phyloP scores from a whole-genome alignment of 2,113 vertebrate species.

The Dicentrarchus labrax region DNA sequence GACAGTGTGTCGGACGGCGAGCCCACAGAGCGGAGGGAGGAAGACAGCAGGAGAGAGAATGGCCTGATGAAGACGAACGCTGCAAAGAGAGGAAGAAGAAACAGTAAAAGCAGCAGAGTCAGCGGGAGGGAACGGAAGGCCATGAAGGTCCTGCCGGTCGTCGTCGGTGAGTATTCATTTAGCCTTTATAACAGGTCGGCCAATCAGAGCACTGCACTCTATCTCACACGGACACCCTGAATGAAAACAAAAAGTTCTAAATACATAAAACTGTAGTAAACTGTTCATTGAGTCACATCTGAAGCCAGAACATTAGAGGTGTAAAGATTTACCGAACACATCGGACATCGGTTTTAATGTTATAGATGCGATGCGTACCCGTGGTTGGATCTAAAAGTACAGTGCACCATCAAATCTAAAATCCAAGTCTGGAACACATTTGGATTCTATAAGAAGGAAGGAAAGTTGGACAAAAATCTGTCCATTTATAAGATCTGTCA shows the following conservation, averaged over 20 bases:
- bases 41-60: slow-evolving; percentile 56
- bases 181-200: neutral
- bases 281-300: no score
- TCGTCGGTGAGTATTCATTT: slow-evolving; percentile 78
- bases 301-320: no score
- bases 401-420: no score
- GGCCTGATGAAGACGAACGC: slow-evolving; percentile 49
- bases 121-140: slow-evolving; percentile 83
- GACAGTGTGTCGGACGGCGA: slow-evolving; percentile 80
- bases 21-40: slow-evolving; percentile 52
- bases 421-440: no score
- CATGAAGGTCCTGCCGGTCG: slow-evolving; percentile 84
- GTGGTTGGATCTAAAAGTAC: no score
- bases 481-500: no score
- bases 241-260: neutral
- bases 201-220: neutral
- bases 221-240: no score
- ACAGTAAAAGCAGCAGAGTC: slow-evolving; percentile 81
- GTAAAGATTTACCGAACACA: no score
- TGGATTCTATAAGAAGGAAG: no score
- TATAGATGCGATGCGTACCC: no score
- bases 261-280: neutral
- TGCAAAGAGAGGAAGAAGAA: slow-evolving; percentile 42
- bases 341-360: no score
- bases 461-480: no score